Percentiles rank a stretch among this genome's conserved stretches.
Evolutionary conservation across 2,113 vertebrate genomes (phyloP).

Genomic region (Rhabdomys dilectus): DNA sequence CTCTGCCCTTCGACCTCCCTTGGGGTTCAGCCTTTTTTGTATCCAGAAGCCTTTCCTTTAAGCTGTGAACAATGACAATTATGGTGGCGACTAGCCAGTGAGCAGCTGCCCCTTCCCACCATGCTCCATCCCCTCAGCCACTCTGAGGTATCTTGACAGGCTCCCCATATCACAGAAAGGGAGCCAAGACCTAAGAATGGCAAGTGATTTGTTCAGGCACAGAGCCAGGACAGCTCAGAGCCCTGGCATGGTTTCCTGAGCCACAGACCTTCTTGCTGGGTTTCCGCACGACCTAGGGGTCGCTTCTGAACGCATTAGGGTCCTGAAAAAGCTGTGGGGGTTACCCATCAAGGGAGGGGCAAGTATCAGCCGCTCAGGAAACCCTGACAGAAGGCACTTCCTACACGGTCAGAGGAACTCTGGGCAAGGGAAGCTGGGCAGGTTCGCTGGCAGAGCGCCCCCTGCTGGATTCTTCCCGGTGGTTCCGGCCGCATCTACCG

Average conservation of each 20-base stretch:
- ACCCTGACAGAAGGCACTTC: not conserved
- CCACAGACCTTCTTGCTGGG: no score
- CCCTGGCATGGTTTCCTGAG: not conserved
- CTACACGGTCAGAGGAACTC: not conserved
- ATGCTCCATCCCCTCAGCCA: accelerated
- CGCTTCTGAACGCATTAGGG: not conserved
- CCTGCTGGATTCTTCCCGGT: not conserved
- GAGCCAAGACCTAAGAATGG: not conserved
- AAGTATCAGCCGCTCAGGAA: not conserved
- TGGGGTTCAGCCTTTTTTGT: not conserved
- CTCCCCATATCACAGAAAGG: not conserved
- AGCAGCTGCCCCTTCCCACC: not conserved
- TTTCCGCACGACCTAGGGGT: no score
- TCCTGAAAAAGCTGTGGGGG: accelerated
- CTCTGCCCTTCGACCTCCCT: not conserved
- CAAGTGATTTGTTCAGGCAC: not conserved
- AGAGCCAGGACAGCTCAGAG: not conserved
- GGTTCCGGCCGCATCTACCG: not conserved
- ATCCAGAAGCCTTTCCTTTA: not conserved
- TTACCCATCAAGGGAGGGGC: not conserved
- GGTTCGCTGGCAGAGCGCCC: accelerated
- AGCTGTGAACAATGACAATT: not conserved
- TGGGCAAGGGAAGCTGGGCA: not conserved
- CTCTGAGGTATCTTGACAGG: not conserved
- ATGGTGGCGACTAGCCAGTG: not conserved